phyloP scores from a whole-genome alignment of 2,888 invertebrate genomes.

The Chrysolina oricalcia region DNA sequence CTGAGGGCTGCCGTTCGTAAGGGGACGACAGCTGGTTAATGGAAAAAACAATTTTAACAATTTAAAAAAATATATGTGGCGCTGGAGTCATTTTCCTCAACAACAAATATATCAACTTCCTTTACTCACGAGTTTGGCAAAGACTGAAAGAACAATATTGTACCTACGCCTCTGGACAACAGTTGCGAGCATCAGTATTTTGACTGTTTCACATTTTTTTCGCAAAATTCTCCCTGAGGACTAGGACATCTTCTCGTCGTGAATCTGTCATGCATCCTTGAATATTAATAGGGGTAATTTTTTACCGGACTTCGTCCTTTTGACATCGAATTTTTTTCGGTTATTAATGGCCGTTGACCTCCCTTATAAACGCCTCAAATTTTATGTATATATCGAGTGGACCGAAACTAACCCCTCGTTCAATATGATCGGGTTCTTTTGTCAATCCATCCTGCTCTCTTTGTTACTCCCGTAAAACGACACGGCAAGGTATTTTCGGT shows the following conservation, averaged over 20 bases:
- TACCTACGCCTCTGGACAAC: background rate
- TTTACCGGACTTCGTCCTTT: constrained; percentile 37
- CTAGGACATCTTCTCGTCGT: background rate
- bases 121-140: too few relatives aligned
- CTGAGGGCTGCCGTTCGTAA: too few relatives aligned
- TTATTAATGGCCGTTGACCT: constrained; percentile 52
- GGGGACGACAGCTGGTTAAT: too few relatives aligned
- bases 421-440: constrained; percentile 45
- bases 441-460: constrained; percentile 47
- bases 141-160: too few relatives aligned
- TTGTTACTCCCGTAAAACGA: constrained; percentile 43
- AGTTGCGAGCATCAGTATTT: background rate
- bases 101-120: too few relatives aligned
- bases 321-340: constrained; percentile 46
- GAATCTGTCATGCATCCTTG: background rate
- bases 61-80: too few relatives aligned
- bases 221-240: background rate
- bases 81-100: too few relatives aligned
- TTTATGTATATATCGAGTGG: constrained; percentile 50
- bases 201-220: background rate
- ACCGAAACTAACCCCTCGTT: constrained; percentile 50
- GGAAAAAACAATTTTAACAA: too few relatives aligned
- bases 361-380: constrained; percentile 51
- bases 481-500: constrained; percentile 48
- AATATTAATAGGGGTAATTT: constrained; percentile 32